Evolutionary conservation across 2,113 vertebrate species (phyloP).

Genomic region (Tachysurus fulvidraco): DNA sequence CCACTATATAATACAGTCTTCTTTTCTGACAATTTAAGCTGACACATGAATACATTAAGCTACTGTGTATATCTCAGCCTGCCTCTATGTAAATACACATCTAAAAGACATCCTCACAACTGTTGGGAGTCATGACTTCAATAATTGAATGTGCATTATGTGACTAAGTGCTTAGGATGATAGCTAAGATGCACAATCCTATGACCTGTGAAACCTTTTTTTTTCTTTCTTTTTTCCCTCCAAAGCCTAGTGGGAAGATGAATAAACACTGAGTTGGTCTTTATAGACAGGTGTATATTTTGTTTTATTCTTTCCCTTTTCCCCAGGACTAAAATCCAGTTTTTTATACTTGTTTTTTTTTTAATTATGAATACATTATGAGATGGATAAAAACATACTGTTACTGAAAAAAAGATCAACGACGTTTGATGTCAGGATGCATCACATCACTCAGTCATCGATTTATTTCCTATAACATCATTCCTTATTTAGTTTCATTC

Average conservation of each 20-base stretch:
- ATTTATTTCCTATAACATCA: background rate
- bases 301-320: conserved; percentile 33
- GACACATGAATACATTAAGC: background rate
- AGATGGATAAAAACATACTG: background rate
- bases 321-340: conserved; percentile 58
- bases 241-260: background rate
- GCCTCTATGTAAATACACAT: background rate
- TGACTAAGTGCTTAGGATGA: background rate
- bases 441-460: background rate
- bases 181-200: background rate
- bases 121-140: background rate
- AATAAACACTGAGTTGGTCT: conserved; percentile 37
- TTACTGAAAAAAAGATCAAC: background rate
- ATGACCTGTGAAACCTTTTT: background rate
- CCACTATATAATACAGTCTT: background rate
- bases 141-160: background rate
- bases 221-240: no score
- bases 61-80: background rate
- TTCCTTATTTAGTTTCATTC: background rate
- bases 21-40: background rate
- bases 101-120: background rate
- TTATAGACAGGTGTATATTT: conserved; percentile 60
- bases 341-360: background rate
- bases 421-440: background rate
- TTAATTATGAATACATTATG: background rate